A percentile compares a stretch with the other conserved stretches of the same genome.
phyloP scores from a whole-genome alignment of 2,888 invertebrate species.

The Ypsolopha sequella region DNA sequence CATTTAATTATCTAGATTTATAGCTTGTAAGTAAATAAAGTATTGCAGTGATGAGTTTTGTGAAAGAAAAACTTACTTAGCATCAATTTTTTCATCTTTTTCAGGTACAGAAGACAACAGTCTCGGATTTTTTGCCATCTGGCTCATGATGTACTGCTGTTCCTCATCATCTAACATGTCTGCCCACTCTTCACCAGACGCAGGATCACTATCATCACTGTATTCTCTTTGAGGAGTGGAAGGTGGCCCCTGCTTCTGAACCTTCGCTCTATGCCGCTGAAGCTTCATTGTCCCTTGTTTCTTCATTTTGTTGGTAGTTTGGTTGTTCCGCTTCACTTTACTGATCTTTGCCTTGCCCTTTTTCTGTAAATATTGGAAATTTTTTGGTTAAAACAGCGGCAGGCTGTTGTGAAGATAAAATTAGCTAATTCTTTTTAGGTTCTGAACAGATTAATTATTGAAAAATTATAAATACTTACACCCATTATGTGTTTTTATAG shows the following conservation, averaged over 20 bases:
- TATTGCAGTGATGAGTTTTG: background rate
- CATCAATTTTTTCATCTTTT: constrained; percentile 22
- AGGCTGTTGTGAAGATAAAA: too few relatives aligned
- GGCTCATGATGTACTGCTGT: constrained; percentile 57
- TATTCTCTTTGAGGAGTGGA: constrained; percentile 35
- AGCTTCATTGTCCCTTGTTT: constrained; percentile 65
- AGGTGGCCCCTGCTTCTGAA: constrained; percentile 43
- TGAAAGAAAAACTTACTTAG: constrained; percentile 6
- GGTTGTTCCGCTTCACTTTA: constrained; percentile 68
- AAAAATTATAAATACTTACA: too few relatives aligned
- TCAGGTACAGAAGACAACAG: constrained; percentile 49
- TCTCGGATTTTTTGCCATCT: constrained; percentile 51
- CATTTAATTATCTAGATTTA: too few relatives aligned
- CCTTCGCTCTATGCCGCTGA: constrained; percentile 48
- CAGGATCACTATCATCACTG: constrained; percentile 55
- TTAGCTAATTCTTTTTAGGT: too few relatives aligned
- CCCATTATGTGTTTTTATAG: too few relatives aligned
- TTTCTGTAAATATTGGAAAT: constrained; percentile 40
- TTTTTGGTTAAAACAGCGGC: background rate
- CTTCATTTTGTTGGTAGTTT: constrained; percentile 69
- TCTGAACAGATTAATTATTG: too few relatives aligned
- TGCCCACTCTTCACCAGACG: constrained; percentile 64
- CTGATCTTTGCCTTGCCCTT: constrained; percentile 66
- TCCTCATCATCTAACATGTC: constrained; percentile 73
- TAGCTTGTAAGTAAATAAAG: too few relatives aligned